phyloP scores from a whole-genome alignment of 2,113 vertebrate genomes.

The Oxyura jamaicensis region DNA sequence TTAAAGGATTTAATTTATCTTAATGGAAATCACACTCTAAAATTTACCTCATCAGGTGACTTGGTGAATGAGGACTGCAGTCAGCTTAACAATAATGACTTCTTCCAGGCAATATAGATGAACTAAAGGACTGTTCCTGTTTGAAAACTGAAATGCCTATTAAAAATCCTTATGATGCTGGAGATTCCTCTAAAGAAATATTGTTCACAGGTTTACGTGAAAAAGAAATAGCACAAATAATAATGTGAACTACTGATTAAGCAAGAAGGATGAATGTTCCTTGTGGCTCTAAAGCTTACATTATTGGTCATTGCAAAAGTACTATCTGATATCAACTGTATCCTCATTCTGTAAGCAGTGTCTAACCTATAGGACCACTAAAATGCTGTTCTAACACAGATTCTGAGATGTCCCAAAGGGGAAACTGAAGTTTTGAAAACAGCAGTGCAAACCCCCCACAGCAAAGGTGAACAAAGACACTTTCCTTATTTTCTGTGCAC shows the following conservation, averaged over 20 bases:
- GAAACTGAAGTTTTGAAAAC: neutral
- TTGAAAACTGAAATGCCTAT: neutral
- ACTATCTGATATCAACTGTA: neutral
- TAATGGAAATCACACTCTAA: neutral
- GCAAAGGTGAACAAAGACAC: neutral
- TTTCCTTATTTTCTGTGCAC: neutral
- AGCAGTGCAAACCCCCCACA: neutral
- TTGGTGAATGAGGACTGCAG: neutral
- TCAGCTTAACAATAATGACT: neutral
- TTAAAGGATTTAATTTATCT: neutral
- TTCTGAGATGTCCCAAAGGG: neutral
- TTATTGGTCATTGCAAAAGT: neutral
- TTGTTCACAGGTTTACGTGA: neutral
- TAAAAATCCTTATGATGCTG: neutral
- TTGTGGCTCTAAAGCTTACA: neutral
- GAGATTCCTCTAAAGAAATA: neutral
- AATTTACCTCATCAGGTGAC: neutral
- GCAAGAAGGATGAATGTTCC: rapidly evolving
- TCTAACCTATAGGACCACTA: neutral
- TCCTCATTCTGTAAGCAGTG: neutral
- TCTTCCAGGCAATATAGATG: neutral
- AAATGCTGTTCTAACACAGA: neutral
- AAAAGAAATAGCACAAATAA: neutral
- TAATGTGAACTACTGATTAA: neutral
- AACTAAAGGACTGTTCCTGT: neutral